These are phyloP conservation scores for Myotis brandtii DNA, from an alignment of 2,113 vertebrate species.

Conservation along the genomic window DNA sequence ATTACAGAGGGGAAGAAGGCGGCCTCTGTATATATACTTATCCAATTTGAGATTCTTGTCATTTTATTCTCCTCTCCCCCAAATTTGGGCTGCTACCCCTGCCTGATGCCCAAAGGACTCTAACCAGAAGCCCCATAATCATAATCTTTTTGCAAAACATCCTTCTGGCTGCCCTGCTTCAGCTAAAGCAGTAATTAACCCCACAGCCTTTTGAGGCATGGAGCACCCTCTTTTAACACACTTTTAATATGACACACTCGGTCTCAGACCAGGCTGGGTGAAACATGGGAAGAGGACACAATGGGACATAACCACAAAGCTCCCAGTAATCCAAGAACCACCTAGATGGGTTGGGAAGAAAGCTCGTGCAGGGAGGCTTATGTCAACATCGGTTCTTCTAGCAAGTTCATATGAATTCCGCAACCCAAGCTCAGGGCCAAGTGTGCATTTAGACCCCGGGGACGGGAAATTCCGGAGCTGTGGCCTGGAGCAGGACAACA, in stretches of 20 bases:
- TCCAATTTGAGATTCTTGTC: conserved; percentile 79
- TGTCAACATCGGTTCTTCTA: not conserved
- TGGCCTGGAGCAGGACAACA: not conserved
- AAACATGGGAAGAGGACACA: conserved; percentile 2
- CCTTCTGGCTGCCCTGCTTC: conserved; percentile 51
- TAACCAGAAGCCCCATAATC: conserved; percentile 78
- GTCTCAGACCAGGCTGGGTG: not conserved
- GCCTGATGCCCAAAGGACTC: conserved; percentile 71
- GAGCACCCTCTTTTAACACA: conserved; percentile 41
- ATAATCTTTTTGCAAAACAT: conserved; percentile 69
- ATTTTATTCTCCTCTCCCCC: conserved; percentile 65
- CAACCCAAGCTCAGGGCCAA: not conserved
- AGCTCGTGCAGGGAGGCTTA: not conserved
- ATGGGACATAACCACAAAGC: not conserved
- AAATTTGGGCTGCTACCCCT: conserved; percentile 56
- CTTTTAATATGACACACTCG: not conserved
- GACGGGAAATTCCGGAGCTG: not conserved
- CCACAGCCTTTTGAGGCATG: conserved; percentile 21
- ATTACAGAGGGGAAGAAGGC: conserved; percentile 72
- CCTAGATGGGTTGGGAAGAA: not conserved
- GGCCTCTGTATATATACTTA: conserved; percentile 77
- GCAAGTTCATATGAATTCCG: not conserved
- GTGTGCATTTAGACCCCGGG: not conserved
- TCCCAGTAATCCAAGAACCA: not conserved
- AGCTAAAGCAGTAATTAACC: conserved; percentile 60